Evolutionary conservation across 2,113 vertebrate species (phyloP).

Genomic region (Ictalurus punctatus): DNA sequence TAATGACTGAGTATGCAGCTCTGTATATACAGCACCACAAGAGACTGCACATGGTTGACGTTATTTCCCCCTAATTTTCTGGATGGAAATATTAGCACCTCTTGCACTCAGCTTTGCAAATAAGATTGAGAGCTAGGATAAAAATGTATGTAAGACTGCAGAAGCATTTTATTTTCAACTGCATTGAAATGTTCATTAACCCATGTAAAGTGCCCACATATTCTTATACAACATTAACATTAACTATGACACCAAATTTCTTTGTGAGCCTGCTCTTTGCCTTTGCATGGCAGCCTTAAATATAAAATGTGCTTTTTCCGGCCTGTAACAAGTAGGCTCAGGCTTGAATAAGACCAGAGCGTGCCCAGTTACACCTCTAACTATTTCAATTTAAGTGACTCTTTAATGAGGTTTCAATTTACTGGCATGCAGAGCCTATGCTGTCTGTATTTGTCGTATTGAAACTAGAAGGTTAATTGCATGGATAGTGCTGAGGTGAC

Average conservation of each 20-base stretch:
- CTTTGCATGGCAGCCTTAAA: constrained; percentile 41
- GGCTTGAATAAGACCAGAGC: background rate
- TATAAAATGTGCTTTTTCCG: constrained; percentile 5
- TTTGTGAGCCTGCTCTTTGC: constrained; percentile 20
- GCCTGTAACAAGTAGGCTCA: background rate
- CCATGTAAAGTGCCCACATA: constrained; percentile 15
- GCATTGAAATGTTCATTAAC: constrained; percentile 30
- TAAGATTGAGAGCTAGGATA: background rate
- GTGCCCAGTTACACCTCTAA: constrained; percentile 60
- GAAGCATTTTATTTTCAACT: constrained; percentile 1
- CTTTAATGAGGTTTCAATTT: constrained; percentile 74
- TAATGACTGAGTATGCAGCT: constrained; percentile 34
- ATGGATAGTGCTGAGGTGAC: constrained; percentile 61
- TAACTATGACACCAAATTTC: constrained; percentile 36
- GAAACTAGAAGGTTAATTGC: constrained; percentile 72
- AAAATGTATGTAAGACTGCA: background rate
- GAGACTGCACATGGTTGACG: constrained; percentile 5
- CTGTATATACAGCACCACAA: constrained; percentile 38
- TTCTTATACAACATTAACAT: constrained; percentile 28
- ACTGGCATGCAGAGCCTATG: constrained; percentile 70
- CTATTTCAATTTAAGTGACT: constrained; percentile 70
- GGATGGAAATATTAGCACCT: background rate
- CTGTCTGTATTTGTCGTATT: constrained; percentile 70
- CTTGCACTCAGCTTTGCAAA: constrained; percentile 15
- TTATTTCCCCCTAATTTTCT: constrained; percentile 6